Conservation (phyloP, 2,797 vertebrate genomes). For the Iguana delicatissima region DNA sequence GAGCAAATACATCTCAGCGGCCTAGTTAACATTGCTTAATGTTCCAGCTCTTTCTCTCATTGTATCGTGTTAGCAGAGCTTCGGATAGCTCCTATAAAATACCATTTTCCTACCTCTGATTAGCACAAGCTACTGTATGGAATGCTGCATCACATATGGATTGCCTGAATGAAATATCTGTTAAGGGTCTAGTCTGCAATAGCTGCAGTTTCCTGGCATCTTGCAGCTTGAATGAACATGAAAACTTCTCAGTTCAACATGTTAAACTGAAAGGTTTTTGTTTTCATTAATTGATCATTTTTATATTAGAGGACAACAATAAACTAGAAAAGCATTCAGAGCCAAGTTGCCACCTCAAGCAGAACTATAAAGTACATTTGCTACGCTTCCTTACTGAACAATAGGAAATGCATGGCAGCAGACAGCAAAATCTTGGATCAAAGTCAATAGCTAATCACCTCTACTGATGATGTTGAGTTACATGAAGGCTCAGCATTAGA, state of each 20-base stretch:
- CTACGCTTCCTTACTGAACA: neutral
- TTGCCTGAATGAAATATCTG: neutral
- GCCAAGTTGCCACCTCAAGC: conserved; percentile 34
- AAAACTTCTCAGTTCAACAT: neutral
- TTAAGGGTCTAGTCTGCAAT: neutral
- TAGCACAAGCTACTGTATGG: neutral
- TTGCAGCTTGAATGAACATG: neutral
- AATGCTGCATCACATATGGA: neutral
- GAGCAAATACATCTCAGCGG: neutral
- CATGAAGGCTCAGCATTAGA: neutral
- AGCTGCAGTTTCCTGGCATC: neutral
- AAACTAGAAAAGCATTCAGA: neutral
- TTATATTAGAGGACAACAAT: neutral
- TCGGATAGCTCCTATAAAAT: too few species aligned
- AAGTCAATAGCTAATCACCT: neutral
- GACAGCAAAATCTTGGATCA: neutral
- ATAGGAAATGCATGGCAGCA: neutral
- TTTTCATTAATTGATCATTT: neutral
- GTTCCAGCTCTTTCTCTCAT: neutral
- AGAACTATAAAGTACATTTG: neutral
- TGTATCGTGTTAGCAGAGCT: too few species aligned
- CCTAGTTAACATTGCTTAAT: neutral
- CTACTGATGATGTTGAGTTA: neutral
- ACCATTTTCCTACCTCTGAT: too few species aligned
- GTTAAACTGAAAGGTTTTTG: neutral